Conservation (phyloP, 2,888 invertebrate genomes). For the Eristalis tenax region DNA sequence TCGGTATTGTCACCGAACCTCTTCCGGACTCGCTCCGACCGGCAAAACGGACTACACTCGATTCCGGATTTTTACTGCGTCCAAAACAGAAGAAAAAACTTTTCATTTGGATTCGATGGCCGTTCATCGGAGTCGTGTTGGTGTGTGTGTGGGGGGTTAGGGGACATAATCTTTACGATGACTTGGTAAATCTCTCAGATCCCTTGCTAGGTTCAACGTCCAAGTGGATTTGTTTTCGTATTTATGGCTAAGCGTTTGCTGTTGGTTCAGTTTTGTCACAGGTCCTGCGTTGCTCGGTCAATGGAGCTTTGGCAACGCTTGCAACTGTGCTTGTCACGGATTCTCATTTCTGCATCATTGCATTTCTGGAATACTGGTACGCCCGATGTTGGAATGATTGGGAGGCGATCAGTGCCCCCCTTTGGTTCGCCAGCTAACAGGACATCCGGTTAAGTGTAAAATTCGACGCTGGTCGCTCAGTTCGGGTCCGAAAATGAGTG, state of each 20-base stretch:
- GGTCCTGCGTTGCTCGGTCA: background rate
- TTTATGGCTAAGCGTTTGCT: slow-evolving; percentile 46
- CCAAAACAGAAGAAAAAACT: background rate
- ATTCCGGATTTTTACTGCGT: slow-evolving; percentile 8
- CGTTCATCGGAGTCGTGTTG: background rate
- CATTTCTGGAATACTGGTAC: background rate
- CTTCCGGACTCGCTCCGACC: background rate
- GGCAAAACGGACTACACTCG: slow-evolving; percentile 8
- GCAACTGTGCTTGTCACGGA: slow-evolving; percentile 1
- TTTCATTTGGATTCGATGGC: background rate
- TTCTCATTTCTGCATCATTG: background rate
- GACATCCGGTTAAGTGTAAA: slow-evolving; percentile 32
- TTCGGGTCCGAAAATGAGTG: background rate
- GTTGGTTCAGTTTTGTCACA: slow-evolving; percentile 5
- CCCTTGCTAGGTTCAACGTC: slow-evolving; percentile 37
- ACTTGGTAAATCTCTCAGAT: slow-evolving; percentile 52
- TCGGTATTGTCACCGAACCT: slow-evolving; percentile 8
- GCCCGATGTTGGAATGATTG: too few species aligned
- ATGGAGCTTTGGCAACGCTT: slow-evolving; percentile 9
- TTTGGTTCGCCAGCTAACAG: slow-evolving; percentile 10
- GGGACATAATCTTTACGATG: slow-evolving; percentile 24
- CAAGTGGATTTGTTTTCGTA: slow-evolving; percentile 52
- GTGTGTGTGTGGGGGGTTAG: slow-evolving; percentile 3
- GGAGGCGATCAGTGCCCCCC: background rate
- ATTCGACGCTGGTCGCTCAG: background rate